A percentile compares a stretch with the other conserved stretches of the same genome.
phyloP scores from a whole-genome alignment of 1,140 invertebrate genomes.

The Cotesia vestalis region DNA sequence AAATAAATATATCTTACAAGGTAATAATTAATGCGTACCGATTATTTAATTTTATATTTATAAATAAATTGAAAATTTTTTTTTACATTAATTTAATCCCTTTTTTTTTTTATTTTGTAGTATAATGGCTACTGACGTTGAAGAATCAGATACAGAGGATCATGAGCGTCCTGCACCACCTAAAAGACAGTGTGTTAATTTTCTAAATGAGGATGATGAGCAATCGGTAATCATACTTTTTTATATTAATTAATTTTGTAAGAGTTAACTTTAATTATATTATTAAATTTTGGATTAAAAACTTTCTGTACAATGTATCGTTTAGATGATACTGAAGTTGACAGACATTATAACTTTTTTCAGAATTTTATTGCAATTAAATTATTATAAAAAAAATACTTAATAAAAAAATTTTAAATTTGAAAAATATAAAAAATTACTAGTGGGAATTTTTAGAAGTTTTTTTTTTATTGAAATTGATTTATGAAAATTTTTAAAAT shows the following conservation, averaged over 20 bases:
- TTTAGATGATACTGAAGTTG: too few species aligned
- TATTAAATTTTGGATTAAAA: not conserved
- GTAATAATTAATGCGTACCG: not conserved
- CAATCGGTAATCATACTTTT: constrained; percentile 3
- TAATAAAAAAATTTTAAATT: too few species aligned
- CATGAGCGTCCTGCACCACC: constrained; percentile 51
- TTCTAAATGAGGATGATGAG: constrained; percentile 40
- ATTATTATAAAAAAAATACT: too few species aligned
- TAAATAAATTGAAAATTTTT: not conserved
- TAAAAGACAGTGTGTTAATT: constrained; percentile 52
- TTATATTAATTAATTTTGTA: not conserved
- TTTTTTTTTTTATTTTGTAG: constrained; percentile 28
- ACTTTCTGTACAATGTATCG: too few species aligned
- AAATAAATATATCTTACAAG: not conserved
- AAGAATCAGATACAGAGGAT: constrained; percentile 59
- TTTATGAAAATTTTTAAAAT: too few species aligned
- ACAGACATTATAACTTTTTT: too few species aligned
- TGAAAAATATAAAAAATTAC: too few species aligned
- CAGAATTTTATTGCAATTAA: too few species aligned
- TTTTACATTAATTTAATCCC: constrained; percentile 4
- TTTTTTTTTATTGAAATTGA: too few species aligned
- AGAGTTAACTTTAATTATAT: constrained; percentile 15
- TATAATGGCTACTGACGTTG: constrained; percentile 60
- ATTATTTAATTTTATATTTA: not conserved
- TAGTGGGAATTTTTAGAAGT: too few species aligned